Evolutionary conservation across 2,888 invertebrate genomes (phyloP).

Genomic region (Cerceris rybyensis): DNA sequence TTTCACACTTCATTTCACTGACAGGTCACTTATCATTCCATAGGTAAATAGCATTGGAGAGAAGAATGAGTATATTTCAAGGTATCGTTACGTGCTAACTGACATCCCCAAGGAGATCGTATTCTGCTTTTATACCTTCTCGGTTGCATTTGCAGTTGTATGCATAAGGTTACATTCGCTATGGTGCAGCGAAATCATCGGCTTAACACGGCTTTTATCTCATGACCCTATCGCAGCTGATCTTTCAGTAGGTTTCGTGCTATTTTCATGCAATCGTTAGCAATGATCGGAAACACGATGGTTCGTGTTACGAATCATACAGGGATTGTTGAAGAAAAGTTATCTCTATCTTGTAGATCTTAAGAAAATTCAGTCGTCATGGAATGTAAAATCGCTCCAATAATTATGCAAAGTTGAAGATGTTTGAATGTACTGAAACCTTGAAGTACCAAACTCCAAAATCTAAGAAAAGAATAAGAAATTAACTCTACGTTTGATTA

Average conservation of each 20-base stretch:
- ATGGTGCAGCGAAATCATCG: slow-evolving; percentile 3
- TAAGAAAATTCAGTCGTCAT: neutral
- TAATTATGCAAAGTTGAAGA: no score
- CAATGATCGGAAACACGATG: slow-evolving; percentile 45
- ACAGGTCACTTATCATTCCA: no score
- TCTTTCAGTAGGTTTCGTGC: slow-evolving; percentile 53
- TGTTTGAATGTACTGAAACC: no score
- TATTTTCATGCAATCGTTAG: slow-evolving; percentile 34
- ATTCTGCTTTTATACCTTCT: slow-evolving; percentile 41
- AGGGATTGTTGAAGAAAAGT: neutral
- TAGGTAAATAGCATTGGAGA: neutral
- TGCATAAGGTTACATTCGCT: slow-evolving; percentile 12
- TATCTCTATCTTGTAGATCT: neutral
- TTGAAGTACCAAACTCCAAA: no score
- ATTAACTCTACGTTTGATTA: no score
- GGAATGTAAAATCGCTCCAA: no score
- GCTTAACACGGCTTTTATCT: slow-evolving; percentile 38
- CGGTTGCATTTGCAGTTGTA: slow-evolving; percentile 1
- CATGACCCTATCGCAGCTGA: slow-evolving; percentile 42
- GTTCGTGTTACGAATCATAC: neutral
- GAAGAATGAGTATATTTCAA: slow-evolving; percentile 12
- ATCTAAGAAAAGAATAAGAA: no score
- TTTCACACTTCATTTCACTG: no score
- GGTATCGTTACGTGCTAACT: slow-evolving; percentile 35
- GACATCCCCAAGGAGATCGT: slow-evolving; percentile 26